Evolutionary conservation across 2,113 vertebrate species (phyloP).

Genomic region (Greenwoodochromis staneri): DNA sequence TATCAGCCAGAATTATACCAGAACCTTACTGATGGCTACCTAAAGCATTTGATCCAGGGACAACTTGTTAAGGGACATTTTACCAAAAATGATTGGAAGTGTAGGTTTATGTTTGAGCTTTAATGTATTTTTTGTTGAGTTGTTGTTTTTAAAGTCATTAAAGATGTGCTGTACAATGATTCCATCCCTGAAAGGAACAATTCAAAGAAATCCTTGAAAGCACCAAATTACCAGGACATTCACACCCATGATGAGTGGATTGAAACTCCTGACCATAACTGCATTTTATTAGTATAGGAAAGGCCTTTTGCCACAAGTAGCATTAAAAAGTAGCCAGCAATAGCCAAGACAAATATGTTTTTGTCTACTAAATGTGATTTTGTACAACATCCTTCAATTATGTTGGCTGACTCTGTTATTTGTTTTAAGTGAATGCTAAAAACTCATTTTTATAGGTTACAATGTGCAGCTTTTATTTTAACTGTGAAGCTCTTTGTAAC

Average conservation of each 20-base stretch:
- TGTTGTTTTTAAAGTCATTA: neutral
- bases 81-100: neutral
- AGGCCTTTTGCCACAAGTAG: neutral
- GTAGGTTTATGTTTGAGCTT: neutral
- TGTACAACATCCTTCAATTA: neutral
- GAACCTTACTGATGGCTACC: neutral
- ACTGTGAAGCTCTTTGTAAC: neutral
- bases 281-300: neutral
- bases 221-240: neutral
- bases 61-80: neutral
- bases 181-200: neutral
- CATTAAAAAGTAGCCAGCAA: neutral
- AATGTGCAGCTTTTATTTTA: neutral
- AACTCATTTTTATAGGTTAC: neutral
- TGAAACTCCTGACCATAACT: neutral
- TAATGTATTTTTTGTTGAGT: neutral
- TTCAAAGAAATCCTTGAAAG: neutral
- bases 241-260: neutral
- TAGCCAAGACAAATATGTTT: neutral
- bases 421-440: neutral
- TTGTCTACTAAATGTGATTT: neutral
- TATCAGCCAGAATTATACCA: neutral
- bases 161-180: neutral
- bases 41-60: neutral
- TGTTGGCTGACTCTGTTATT: neutral